Base-by-base conservation (phyloP, 2,888 invertebrate species). In the Brachylomia viminalis region DNA sequence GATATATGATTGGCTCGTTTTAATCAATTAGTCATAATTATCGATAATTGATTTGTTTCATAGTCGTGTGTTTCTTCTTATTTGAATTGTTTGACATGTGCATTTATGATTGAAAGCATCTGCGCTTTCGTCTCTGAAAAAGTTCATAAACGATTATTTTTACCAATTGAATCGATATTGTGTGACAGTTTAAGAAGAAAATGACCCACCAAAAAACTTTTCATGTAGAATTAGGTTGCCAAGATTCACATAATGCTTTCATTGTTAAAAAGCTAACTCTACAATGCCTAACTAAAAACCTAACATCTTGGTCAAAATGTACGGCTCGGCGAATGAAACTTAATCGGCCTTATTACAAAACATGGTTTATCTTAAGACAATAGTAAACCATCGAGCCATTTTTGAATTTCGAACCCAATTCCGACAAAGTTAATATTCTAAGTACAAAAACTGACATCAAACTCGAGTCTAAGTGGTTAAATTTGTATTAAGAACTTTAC, bases 1-100 rank as follows among this genome's bases (percentile, higher is more conserved):
- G 30, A 67, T 65, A 49, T 30, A n/a, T 66, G 30, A 80, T 49
- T 80, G 54, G 23, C 47, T 79, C 47, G 47, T 54, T 61, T 66
- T 56, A 74, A 80, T 79, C 66, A 74, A 79, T 67, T 74, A 56
- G 56, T 62, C 47, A 73, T 73, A 45, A 66, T 54, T 42, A 79
- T 20, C 61, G 47, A 58, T 56, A 67, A 15, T 59, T 79, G 54
- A 66, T 74, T 66, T 79, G 66, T 73, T 73, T 71, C 17, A 47
- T 38, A 73, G 54, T 59, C 65, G 10, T 59, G 45, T 54, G 79
- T 73, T 66, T 42, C 73, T 72, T 66, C 23, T n/a, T 66, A 45
- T 66, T 66, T 78, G 13, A 56, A 67, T 80, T 61, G 61, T 47
- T 38, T 69, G 33, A 38, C 52, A 52, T 38, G 67, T 56, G 38